phyloP scores from a whole-genome alignment of 2,888 invertebrate species.

The Eumerus sabulonum region DNA sequence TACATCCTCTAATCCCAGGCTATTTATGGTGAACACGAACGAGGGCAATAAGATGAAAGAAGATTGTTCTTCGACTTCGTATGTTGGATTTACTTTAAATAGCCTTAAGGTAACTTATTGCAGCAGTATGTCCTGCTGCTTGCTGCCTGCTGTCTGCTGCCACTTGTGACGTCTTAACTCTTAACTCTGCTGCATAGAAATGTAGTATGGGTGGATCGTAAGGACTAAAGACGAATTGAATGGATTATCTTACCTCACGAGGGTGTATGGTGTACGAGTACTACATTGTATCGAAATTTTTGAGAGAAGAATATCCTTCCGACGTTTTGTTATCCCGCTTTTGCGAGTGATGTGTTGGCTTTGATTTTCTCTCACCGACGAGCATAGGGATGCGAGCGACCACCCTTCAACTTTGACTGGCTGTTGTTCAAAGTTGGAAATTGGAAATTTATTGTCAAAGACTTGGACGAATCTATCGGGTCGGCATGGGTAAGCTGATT shows the following conservation, averaged over 20 bases:
- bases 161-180: slow-evolving; percentile 63
- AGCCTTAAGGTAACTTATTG: slow-evolving; percentile 69
- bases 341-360: slow-evolving; percentile 49
- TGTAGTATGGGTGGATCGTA: background rate
- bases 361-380: slow-evolving; percentile 6
- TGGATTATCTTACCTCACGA: slow-evolving; percentile 65
- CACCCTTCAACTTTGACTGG: slow-evolving; percentile 38
- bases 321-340: slow-evolving; percentile 51
- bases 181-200: slow-evolving; percentile 52
- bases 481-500: slow-evolving; percentile 54
- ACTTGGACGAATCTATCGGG: slow-evolving; percentile 3
- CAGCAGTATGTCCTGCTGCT: slow-evolving; percentile 59
- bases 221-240: slow-evolving; percentile 60
- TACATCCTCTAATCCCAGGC: slow-evolving; percentile 63
- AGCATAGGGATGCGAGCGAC: slow-evolving; percentile 5
- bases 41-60: slow-evolving; percentile 28
- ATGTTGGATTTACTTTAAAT: slow-evolving; percentile 68
- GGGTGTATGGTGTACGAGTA: too few species aligned
- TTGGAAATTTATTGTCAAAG: slow-evolving; percentile 57
- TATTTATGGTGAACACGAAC: slow-evolving; percentile 61
- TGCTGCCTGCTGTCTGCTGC: slow-evolving; percentile 17
- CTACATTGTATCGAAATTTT: slow-evolving; percentile 62
- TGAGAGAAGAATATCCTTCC: slow-evolving; percentile 31
- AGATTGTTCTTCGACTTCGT: slow-evolving; percentile 47
- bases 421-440: slow-evolving; percentile 39